Percentiles rank a stretch among this genome's conserved stretches.
phyloP scores from a whole-genome alignment of 2,113 vertebrate species.

The Furnarius figulus region DNA sequence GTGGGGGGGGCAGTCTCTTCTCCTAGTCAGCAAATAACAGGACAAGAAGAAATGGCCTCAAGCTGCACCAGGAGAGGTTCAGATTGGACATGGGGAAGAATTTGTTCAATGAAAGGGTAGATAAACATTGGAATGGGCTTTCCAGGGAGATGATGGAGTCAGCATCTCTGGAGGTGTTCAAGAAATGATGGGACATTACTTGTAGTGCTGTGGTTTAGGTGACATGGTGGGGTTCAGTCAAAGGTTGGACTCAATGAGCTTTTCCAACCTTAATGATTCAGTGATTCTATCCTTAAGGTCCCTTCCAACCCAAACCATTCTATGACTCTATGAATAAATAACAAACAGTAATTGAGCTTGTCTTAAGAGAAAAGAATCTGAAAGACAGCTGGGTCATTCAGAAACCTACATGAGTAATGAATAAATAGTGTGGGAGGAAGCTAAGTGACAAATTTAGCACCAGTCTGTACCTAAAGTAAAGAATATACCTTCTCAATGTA shows the following conservation, averaged over 20 bases:
- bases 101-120: not conserved
- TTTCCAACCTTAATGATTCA: not conserved
- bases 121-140: not conserved
- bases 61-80: not conserved
- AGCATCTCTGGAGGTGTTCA: not conserved
- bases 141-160: not conserved
- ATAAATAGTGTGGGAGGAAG: not conserved
- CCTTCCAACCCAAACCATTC: not conserved
- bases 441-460: not conserved
- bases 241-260: not conserved
- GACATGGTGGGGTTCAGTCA: not conserved
- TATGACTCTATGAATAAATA: not conserved
- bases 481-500: not conserved
- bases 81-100: not conserved
- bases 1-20: not conserved
- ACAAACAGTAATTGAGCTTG: not conserved
- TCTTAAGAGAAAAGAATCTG: not conserved
- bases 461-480: not conserved
- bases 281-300: not conserved
- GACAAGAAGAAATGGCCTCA: not conserved
- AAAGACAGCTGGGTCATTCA: not conserved
- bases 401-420: not conserved
- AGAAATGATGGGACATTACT: too few relatives aligned
- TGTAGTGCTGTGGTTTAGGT: not conserved
- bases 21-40: rapidly evolving